Evolutionary conservation across 2,797 vertebrate genomes (phyloP), one percentile per base, ranked within the genome.

Genomic region (Cephalopachus bancanus): DNA sequence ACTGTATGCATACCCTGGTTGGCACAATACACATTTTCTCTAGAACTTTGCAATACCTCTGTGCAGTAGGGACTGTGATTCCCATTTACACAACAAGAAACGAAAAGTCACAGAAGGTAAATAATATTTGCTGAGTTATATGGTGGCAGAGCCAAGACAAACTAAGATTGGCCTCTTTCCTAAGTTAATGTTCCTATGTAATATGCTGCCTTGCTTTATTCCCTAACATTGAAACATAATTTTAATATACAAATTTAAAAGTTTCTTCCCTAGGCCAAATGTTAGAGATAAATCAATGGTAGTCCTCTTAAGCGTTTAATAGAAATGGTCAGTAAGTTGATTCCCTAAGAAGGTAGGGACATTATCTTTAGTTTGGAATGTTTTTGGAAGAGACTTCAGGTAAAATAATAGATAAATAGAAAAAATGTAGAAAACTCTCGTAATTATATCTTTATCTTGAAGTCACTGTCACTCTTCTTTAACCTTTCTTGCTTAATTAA

Each of bases 401-500:
- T 65, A 2, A 83, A 7, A 20, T 17, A 9, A 37, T 37, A 37
- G 3, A 37, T 37, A 37, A 37, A 37, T 37, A 37, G 37, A 37
- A 2, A 37, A 37, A 37, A 37, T 37, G 37, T 37, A 4, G 11
- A 10, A 33, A 0, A 15, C 5, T 15, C 65, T 55, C 17, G 0
- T 2, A 19, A 30, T 26, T 12, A 1, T 51, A 4, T 51, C 14
- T 89, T 72, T 33, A 6, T 24, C n/a, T 16, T 10, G 10, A 78
- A 64, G 44, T 33, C 57, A 16, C 26, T 33, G 16, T 55, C 65
- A 9, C 22, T 88, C 33, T n/a, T 71, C 53, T 71, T 91, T 72
- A 30, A 69, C 4, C 16, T 37, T n/a, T 24, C 57, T 33, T 17
- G 14, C 49, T 65, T 83, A 89, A 93, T 96, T 60, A 97, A 88